Conservation (phyloP, 1,140 invertebrate genomes). For the Bemisia tabaci region DNA sequence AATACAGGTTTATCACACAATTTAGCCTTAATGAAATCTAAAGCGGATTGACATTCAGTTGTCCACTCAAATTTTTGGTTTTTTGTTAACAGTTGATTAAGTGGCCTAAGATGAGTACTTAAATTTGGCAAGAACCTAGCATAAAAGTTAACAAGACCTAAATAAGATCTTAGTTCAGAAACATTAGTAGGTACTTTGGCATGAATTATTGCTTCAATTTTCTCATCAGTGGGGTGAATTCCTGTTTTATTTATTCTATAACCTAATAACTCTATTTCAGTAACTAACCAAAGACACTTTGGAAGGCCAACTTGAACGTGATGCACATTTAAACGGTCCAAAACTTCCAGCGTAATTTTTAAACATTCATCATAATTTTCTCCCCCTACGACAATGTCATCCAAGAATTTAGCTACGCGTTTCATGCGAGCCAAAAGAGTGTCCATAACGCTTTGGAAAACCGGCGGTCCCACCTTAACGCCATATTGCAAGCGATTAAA, state of each 20-base stretch:
- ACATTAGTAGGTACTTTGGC: constrained; percentile 25
- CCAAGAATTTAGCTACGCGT: constrained; percentile 12
- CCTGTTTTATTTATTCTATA: constrained; percentile 11
- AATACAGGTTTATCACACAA: constrained; percentile 27
- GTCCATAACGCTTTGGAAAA: constrained; percentile 27
- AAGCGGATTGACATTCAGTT: constrained; percentile 25
- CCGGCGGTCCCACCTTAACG: constrained; percentile 21
- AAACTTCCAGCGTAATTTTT: constrained; percentile 9
- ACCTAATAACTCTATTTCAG: constrained; percentile 11
- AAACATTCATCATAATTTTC: constrained; percentile 3
- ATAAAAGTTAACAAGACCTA: constrained; percentile 15
- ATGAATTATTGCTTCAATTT: constrained; percentile 27
- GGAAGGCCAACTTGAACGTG: constrained; percentile 6
- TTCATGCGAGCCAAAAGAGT: constrained; percentile 7
- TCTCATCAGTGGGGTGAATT: constrained; percentile 16
- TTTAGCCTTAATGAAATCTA: constrained; percentile 26
- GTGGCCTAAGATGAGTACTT: constrained; percentile 24
- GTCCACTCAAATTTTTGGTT: constrained; percentile 25
- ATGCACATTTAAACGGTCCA: constrained; percentile 7
- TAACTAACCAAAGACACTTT: constrained; percentile 13
- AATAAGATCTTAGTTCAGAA: constrained; percentile 21
- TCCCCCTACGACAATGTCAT: constrained; percentile 14
- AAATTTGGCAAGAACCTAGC: constrained; percentile 23
- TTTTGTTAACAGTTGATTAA: constrained; percentile 28
- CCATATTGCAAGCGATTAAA: constrained; percentile 26